Percentiles rank a stretch among this genome's conserved stretches.
These are phyloP conservation scores for Aleiodes leptofemur DNA, from an alignment of 2,888 invertebrate genomes.

Conservation along the genomic window DNA sequence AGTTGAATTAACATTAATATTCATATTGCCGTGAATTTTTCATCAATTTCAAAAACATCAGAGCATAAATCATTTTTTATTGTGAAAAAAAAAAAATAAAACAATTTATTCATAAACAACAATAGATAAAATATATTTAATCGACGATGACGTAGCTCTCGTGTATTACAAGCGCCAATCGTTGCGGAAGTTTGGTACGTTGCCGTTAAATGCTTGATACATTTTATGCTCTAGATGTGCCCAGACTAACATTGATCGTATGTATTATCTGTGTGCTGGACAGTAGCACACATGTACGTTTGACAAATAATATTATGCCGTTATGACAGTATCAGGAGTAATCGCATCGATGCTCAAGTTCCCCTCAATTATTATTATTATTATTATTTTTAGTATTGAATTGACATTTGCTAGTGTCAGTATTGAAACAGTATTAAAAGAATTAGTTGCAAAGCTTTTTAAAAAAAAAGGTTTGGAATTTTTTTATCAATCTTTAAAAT, in stretches of 20 bases:
- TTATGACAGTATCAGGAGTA: constrained; percentile 24
- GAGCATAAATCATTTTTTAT: no score
- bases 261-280: not conserved
- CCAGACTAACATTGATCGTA: constrained; percentile 24
- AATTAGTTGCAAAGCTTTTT: no score
- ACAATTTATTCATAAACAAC: no score
- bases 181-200: constrained; percentile 19
- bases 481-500: no score
- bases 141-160: no score
- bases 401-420: not conserved
- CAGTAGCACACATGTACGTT: constrained; percentile 7
- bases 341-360: not conserved
- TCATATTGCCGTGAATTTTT: no score
- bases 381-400: constrained; percentile 7
- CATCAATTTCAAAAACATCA: no score
- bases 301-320: constrained; percentile 31
- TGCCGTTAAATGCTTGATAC: constrained; percentile 36
- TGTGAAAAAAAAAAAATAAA: no score
- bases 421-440: no score
- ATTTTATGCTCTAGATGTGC: constrained; percentile 36
- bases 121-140: no score
- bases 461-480: no score
- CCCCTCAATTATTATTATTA: constrained; percentile 9
- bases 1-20: no score
- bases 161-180: not conserved